Base-by-base conservation (phyloP, 2,113 vertebrate species). In the Danionella cerebrum region DNA sequence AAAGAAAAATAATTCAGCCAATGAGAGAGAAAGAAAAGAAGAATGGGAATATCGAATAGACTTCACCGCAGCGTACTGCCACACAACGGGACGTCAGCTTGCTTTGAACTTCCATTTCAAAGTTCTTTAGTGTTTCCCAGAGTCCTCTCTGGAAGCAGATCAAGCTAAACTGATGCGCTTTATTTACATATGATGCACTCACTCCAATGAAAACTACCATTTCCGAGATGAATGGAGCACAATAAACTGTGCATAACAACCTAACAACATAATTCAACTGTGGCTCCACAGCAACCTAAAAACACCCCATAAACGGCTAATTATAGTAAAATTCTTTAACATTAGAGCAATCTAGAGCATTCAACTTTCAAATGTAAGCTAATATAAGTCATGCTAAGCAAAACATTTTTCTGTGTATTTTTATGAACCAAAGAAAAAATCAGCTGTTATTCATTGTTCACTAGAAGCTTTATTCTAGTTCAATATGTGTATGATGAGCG, bases 91-190 rank as follows among this genome's bases (percentile, higher is more conserved):
- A 60, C 11, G 6, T 45, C 44, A 48, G 24, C 18, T 36, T 48
- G 42, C 19, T 63, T 35, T 47, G 42, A 63, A 63, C 59, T 63
- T 63, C 16, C 2, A 64, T 64, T 64, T 64, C 59, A 64, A 64
- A 64, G 42, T 2, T 12, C 33, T 64, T 63, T 47, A 44, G 7
- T 7, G 33, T 64, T 4, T 18, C 11, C 39, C 27, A n/a, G 58
- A 33, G 22, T 8, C 19, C 10, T 35, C 31, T 60, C 45, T 60
- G 57, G 57, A 45, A 13, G 39, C 16, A 60, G 39, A 60, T 60
- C 10, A 48, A 64, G 35, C 59, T 24, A 27, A 6, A 36, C 3
- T 36, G 12, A 48, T 35, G 33, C 16, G 19, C 29, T 31, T 64
- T 9, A 48, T 48, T 22, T 64, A 36, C 44, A 64, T 44, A 48